Percentiles rank a stretch among this genome's conserved stretches.
phyloP scores from a whole-genome alignment of 2,797 vertebrate species.

The Trachurus trachurus region DNA sequence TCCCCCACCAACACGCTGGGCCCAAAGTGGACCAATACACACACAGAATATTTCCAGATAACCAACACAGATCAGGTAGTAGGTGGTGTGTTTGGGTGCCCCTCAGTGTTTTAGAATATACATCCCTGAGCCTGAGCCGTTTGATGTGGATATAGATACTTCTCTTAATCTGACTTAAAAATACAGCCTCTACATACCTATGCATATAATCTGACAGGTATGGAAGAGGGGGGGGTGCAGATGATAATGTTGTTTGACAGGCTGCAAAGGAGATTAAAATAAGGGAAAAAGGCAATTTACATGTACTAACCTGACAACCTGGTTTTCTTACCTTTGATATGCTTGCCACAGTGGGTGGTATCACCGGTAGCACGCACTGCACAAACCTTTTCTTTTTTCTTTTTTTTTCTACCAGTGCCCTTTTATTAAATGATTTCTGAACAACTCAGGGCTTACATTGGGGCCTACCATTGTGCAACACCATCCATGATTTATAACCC shows the following conservation, averaged over 20 bases:
- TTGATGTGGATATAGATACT: constrained; percentile 14
- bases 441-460: constrained; percentile 12
- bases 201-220: constrained; percentile 32
- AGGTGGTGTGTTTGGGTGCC: constrained; percentile 34
- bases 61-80: constrained; percentile 30
- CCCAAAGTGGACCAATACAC: constrained; percentile 45
- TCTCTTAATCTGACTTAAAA: constrained; percentile 8
- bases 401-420: background rate
- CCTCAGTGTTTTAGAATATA: constrained; percentile 32
- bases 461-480: background rate
- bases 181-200: background rate
- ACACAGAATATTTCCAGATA: constrained; percentile 42
- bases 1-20: constrained; percentile 38
- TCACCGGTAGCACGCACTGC: constrained; percentile 19
- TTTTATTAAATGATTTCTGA: constrained; percentile 42
- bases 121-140: constrained; percentile 3
- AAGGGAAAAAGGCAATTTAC: constrained; percentile 6
- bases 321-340: constrained; percentile 33
- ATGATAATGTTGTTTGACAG: constrained; percentile 45
- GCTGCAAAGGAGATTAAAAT: constrained; percentile 28
- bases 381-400: background rate
- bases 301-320: constrained; percentile 28
- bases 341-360: constrained; percentile 18
- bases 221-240: background rate
- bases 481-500: constrained; percentile 49